Conservation (phyloP, 2,888 invertebrate genomes). For the Stenchaetothrips biformis region DNA sequence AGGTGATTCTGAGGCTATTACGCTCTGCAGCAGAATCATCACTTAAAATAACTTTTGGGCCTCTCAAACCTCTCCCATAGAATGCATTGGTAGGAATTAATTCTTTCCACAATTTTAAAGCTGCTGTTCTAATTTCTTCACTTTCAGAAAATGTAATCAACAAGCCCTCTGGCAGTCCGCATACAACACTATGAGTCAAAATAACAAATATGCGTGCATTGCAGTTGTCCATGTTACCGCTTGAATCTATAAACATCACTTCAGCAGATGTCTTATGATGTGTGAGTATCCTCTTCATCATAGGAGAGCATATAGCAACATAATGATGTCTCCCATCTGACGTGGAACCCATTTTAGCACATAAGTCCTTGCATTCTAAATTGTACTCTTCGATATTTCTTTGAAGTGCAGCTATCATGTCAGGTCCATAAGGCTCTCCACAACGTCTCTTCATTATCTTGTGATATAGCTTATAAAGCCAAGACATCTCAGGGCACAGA, state of each 20-base stretch:
- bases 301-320: slow-evolving; percentile 28
- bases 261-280: slow-evolving; percentile 27
- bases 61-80: slow-evolving; percentile 31
- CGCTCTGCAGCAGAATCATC: slow-evolving; percentile 34
- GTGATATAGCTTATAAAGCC: slow-evolving; percentile 30
- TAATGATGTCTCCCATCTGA: slow-evolving; percentile 23
- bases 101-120: slow-evolving; percentile 8
- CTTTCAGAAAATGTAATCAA: slow-evolving; percentile 25
- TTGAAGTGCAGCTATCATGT: slow-evolving; percentile 21
- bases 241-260: slow-evolving; percentile 28
- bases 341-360: slow-evolving; percentile 1
- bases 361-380: neutral
- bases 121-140: neutral
- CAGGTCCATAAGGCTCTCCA: neutral
- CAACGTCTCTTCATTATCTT: slow-evolving; percentile 28
- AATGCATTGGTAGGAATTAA: slow-evolving; percentile 28
- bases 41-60: slow-evolving; percentile 34
- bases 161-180: slow-evolving; percentile 28
- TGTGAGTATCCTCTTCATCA: slow-evolving; percentile 29
- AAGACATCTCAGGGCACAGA: slow-evolving; percentile 31
- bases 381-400: slow-evolving; percentile 24
- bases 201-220: slow-evolving; percentile 30
- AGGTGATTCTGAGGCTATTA: slow-evolving; percentile 32
- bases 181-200: slow-evolving; percentile 18
- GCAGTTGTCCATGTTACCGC: slow-evolving; percentile 22